phyloP scores from a whole-genome alignment of 2,888 invertebrate species.

The Lepidocyrtinus sp. region DNA sequence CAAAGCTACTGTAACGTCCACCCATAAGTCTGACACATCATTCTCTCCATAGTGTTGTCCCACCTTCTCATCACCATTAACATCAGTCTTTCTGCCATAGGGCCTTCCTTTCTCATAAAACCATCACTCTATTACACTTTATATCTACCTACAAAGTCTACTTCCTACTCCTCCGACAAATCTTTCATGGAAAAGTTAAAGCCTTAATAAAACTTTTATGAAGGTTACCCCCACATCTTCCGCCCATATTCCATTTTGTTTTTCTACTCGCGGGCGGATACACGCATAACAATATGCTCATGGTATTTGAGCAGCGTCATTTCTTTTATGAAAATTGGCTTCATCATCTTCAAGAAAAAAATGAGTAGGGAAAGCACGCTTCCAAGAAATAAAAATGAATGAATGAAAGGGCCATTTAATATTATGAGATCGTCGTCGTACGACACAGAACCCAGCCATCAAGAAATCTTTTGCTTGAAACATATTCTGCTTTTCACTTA shows the following conservation, averaged over 20 bases:
- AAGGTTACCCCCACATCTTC: conserved; percentile 10
- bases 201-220: conserved; percentile 53
- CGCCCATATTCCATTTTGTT: background rate
- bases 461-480: too few species aligned
- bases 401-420: conserved; percentile 11
- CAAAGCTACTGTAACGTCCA: conserved; percentile 19
- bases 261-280: background rate
- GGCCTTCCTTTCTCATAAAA: conserved; percentile 28
- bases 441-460: too few species aligned
- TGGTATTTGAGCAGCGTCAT: background rate
- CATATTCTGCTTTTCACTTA: too few species aligned
- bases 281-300: background rate
- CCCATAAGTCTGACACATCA: conserved; percentile 23
- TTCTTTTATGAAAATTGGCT: conserved; percentile 22
- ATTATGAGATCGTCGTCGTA: background rate
- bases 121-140: conserved; percentile 43
- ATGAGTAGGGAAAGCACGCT: background rate
- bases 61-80: conserved; percentile 45
- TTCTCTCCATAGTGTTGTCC: conserved; percentile 23
- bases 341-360: conserved; percentile 20
- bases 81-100: conserved; percentile 47
- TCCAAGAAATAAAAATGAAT: background rate
- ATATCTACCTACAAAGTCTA: background rate
- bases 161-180: background rate
- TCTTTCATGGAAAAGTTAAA: conserved; percentile 20